Percentiles rank a stretch among this genome's conserved stretches.
Conservation (phyloP, 2,888 invertebrate species). For the Nomada ruficornis region DNA sequence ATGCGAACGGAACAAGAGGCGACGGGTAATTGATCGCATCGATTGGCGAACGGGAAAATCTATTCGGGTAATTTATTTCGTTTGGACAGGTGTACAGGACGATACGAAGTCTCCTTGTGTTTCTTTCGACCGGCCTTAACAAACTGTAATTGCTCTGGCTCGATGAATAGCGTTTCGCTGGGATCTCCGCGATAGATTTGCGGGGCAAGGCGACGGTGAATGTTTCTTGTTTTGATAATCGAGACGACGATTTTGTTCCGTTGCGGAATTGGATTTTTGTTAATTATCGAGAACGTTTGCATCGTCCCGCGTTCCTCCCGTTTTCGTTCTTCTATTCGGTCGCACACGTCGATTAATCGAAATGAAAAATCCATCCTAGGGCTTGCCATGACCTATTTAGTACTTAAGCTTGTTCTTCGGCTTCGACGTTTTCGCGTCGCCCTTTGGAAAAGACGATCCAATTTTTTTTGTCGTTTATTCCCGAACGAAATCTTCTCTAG, state of each 20-base stretch:
- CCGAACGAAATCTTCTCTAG: constrained; percentile 1
- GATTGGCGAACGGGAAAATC: neutral
- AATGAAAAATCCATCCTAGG: constrained; percentile 34
- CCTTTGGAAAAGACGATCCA: neutral
- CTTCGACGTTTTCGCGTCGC: constrained; percentile 24
- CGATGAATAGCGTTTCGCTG: neutral
- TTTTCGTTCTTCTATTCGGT: constrained; percentile 29
- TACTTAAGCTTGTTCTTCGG: constrained; percentile 59
- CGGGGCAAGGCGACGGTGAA: neutral
- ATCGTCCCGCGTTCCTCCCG: neutral
- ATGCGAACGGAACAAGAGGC: neutral
- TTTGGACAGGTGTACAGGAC: neutral
- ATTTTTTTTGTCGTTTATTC: constrained; percentile 1
- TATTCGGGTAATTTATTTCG: neutral
- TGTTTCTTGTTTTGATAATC: neutral
- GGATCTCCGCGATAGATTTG: too few relatives aligned
- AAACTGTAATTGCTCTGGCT: neutral
- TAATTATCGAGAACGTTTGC: neutral
- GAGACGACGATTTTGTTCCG: neutral
- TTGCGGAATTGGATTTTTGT: neutral
- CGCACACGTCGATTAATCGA: constrained; percentile 14
- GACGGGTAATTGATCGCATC: neutral
- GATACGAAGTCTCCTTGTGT: neutral
- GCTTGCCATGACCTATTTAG: constrained; percentile 70
- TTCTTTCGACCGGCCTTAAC: neutral